Percentiles rank a stretch among this genome's conserved stretches.
Evolutionary conservation across 2,888 invertebrate genomes (phyloP).

Genomic region (Trachelus tabidus): DNA sequence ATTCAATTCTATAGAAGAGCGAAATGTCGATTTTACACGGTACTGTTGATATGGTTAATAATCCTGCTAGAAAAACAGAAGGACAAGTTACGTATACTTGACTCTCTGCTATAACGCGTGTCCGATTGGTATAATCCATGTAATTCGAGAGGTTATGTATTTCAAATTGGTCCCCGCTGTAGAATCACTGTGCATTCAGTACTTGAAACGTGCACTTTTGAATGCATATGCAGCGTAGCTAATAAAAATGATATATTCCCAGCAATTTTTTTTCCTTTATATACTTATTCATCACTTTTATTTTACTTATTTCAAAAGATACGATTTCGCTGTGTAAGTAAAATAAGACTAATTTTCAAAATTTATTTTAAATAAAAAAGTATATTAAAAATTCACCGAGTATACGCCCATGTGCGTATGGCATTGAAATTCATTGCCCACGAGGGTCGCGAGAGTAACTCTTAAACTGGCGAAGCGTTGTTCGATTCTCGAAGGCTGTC

Average conservation of each 20-base stretch:
- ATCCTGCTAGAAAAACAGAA: neutral
- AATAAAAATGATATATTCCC: neutral
- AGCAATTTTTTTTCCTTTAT: neutral
- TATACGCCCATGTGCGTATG: neutral
- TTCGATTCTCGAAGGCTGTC: neutral
- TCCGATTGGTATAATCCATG: slow-evolving; percentile 30
- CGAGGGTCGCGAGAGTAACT: neutral
- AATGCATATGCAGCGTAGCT: slow-evolving; percentile 21
- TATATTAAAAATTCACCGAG: neutral
- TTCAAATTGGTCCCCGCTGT: slow-evolving; percentile 20
- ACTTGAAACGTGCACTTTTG: slow-evolving; percentile 13
- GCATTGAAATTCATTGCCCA: neutral
- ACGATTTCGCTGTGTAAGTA: neutral
- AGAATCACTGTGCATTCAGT: slow-evolving; percentile 6
- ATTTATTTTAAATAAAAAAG: neutral
- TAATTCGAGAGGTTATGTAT: slow-evolving; percentile 23
- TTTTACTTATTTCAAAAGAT: neutral
- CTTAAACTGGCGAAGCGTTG: slow-evolving; percentile 34
- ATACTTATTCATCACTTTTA: neutral
- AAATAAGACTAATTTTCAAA: neutral
- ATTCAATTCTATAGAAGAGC: neutral
- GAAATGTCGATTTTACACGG: neutral
- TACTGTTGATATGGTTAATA: neutral
- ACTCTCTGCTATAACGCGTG: neutral
- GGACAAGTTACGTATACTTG: neutral